A percentile compares a stretch with the other conserved stretches of the same genome.
These are phyloP conservation scores for Babyrousa celebensis DNA, from an alignment of 2,797 vertebrate genomes.

Conservation along the genomic window DNA sequence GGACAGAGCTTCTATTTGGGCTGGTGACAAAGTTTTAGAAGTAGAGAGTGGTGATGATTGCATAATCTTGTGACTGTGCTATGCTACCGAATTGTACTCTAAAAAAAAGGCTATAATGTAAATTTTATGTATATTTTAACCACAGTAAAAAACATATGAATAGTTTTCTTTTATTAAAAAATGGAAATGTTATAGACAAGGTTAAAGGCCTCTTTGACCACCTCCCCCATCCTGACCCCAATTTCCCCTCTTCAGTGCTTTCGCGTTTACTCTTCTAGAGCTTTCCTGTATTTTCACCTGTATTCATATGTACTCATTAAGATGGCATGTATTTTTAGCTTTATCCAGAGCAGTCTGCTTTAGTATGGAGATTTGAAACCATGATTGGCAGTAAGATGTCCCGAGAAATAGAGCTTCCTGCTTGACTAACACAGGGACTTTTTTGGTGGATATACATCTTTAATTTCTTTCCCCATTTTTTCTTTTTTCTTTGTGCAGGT, in stretches of 20 bases:
- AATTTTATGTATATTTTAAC: background rate
- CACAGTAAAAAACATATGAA: background rate
- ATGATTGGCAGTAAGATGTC: slow-evolving; percentile 28
- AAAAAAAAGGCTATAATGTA: background rate
- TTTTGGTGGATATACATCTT: background rate
- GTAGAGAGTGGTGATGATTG: background rate
- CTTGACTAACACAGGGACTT: background rate
- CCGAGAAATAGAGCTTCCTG: background rate
- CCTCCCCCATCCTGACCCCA: background rate
- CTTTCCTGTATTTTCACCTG: background rate
- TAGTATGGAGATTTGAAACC: slow-evolving; percentile 30
- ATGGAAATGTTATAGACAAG: background rate
- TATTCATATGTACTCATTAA: background rate
- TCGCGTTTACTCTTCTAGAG: background rate
- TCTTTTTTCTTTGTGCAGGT: background rate
- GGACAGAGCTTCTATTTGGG: background rate
- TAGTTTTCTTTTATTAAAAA: slow-evolving; percentile 47
- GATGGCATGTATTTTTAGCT: slow-evolving; percentile 15
- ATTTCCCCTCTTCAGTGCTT: background rate
- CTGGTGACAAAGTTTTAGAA: slow-evolving; percentile 4
- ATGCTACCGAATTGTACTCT: background rate
- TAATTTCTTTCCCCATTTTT: background rate
- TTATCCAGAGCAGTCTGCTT: slow-evolving; percentile 28
- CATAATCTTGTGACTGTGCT: background rate
- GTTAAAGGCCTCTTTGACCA: background rate